These are phyloP conservation scores for Odontamblyopus lacepedii DNA, from an alignment of 2,797 vertebrate genomes.

Conservation along the genomic window DNA sequence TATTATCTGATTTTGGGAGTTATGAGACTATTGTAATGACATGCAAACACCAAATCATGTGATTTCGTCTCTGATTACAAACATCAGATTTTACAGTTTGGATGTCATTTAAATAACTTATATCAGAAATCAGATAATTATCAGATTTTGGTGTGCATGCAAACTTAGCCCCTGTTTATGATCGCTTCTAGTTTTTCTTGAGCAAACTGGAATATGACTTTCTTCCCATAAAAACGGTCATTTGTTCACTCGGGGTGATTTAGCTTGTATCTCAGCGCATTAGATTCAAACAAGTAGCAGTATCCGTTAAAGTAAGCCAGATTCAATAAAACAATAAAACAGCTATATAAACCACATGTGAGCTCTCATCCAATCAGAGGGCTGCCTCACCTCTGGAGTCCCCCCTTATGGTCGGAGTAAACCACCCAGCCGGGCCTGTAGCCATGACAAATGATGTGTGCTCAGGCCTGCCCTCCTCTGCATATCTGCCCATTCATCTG, in stretches of 20 bases:
- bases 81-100: too few relatives aligned
- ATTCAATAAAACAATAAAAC: not conserved
- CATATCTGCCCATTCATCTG: constrained; percentile 70
- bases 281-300: not conserved
- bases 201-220: too few relatives aligned
- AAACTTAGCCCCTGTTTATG: too few relatives aligned
- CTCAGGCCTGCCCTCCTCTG: constrained; percentile 53
- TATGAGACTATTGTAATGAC: too few relatives aligned
- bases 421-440: constrained; percentile 33
- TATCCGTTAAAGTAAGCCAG: not conserved
- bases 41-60: too few relatives aligned
- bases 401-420: constrained; percentile 19
- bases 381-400: not conserved
- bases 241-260: not conserved
- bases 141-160: too few relatives aligned
- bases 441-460: constrained; percentile 49
- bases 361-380: not conserved
- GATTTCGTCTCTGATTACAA: too few relatives aligned
- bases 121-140: too few relatives aligned
- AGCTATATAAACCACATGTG: constrained; percentile 7
- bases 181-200: too few relatives aligned
- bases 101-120: too few relatives aligned
- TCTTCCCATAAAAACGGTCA: too few relatives aligned
- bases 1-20: too few relatives aligned
- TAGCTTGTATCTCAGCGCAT: constrained; percentile 5